Percentiles rank a stretch among this genome's conserved stretches.
Evolutionary conservation across 2,797 vertebrate species (phyloP).

Genomic region (Sphenopsis melanotis): DNA sequence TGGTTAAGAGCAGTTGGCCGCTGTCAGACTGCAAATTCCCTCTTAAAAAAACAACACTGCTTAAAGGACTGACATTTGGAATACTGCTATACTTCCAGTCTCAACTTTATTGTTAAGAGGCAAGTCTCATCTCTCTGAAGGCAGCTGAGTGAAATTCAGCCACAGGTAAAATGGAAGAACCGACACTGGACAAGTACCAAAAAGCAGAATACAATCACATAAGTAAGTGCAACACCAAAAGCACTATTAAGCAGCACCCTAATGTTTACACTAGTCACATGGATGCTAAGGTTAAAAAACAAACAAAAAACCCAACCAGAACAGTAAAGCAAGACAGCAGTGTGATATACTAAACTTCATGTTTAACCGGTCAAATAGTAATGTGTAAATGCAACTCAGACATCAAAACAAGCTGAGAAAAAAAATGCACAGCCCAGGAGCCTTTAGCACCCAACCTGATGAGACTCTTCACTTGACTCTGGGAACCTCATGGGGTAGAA

Average conservation of each 20-base stretch:
- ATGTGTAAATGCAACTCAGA: background rate
- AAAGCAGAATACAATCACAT: fast-evolving
- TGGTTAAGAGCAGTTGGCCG: background rate
- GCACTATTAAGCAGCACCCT: background rate
- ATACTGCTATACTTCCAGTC: background rate
- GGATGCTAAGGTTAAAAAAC: background rate
- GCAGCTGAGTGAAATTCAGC: background rate
- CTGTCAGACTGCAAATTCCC: background rate
- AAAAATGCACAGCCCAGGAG: background rate
- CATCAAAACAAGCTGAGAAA: background rate
- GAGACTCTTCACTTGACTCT: background rate
- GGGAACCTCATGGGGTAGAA: background rate
- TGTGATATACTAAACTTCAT: background rate
- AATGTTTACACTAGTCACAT: background rate
- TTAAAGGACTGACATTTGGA: background rate
- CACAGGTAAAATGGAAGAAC: background rate
- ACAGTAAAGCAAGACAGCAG: background rate
- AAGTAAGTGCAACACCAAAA: background rate
- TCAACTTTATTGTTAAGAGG: background rate
- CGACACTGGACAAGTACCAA: background rate
- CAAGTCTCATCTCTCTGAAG: background rate
- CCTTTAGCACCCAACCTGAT: background rate
- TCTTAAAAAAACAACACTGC: background rate
- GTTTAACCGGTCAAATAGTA: background rate
- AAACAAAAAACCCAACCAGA: background rate